Evolutionary conservation across 2,888 invertebrate genomes (phyloP).

Genomic region (Caenorhabditis sulstoni): DNA sequence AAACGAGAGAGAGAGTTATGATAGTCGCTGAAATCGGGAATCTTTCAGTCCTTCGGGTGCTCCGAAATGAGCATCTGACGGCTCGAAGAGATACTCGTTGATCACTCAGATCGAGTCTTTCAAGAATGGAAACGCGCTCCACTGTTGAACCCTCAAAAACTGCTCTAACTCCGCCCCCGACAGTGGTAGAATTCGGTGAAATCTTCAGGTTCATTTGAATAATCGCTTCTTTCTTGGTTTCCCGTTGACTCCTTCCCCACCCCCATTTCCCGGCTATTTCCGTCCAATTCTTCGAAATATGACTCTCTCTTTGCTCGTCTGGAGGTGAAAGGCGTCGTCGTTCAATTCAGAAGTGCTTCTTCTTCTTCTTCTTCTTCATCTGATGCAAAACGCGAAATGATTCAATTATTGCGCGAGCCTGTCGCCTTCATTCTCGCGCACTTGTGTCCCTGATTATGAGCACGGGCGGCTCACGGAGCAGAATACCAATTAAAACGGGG

Average conservation of each 20-base stretch:
- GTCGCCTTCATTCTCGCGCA: slow-evolving; percentile 47
- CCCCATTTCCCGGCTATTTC: slow-evolving; percentile 44
- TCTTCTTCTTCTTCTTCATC: slow-evolving; percentile 31
- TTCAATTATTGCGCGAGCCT: slow-evolving; percentile 54
- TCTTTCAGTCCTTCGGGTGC: too few relatives aligned
- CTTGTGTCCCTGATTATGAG: slow-evolving; percentile 57
- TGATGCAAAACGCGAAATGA: slow-evolving; percentile 50
- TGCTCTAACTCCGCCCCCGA: too few relatives aligned
- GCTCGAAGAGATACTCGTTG: too few relatives aligned
- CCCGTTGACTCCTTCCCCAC: slow-evolving; percentile 26
- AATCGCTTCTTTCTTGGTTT: slow-evolving; percentile 21
- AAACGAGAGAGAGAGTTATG: too few relatives aligned
- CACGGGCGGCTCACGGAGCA: slow-evolving; percentile 35
- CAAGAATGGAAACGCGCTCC: too few relatives aligned
- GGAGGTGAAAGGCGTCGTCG: slow-evolving; percentile 48
- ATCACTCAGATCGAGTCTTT: too few relatives aligned
- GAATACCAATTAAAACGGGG: slow-evolving; percentile 57
- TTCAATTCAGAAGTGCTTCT: slow-evolving; percentile 32
- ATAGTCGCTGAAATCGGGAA: too few relatives aligned
- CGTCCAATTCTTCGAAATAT: slow-evolving; percentile 47
- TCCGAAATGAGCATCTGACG: too few relatives aligned
- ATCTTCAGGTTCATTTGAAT: slow-evolving; percentile 45
- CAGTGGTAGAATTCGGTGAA: background rate
- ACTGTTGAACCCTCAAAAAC: too few relatives aligned
- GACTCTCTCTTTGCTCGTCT: slow-evolving; percentile 25